Evolutionary conservation across 2,113 vertebrate species (phyloP).

Genomic region (Tragulus kanchil): DNA sequence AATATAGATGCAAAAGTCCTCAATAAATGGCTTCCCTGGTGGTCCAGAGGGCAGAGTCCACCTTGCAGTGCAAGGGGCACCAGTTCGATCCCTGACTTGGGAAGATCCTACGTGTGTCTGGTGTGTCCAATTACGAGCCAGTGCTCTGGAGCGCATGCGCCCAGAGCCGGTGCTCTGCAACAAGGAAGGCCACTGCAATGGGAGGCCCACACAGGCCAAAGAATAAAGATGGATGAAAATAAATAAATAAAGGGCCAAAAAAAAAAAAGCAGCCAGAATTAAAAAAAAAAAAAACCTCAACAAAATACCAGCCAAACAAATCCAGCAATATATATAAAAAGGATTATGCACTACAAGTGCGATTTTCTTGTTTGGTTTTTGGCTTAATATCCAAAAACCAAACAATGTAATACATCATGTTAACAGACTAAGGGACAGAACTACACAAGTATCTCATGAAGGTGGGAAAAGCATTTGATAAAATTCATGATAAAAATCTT

Average conservation of each 20-base stretch:
- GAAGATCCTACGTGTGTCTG: no score
- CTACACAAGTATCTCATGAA: conserved; percentile 16
- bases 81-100: no score
- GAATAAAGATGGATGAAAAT: no score
- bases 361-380: neutral
- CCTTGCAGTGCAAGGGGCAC: no score
- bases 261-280: no score
- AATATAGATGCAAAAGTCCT: neutral
- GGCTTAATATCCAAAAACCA: conserved; percentile 20
- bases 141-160: no score
- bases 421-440: conserved; percentile 9
- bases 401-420: neutral
- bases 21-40: neutral
- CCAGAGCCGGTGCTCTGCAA: no score
- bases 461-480: conserved; percentile 41
- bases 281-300: neutral
- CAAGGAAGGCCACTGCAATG: no score
- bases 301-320: neutral
- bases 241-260: no score
- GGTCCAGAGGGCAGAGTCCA: no score
- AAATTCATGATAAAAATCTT: conserved; percentile 55
- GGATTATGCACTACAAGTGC: neutral
- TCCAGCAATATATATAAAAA: neutral
- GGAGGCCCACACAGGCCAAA: no score
- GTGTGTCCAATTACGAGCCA: no score